Conservation (phyloP, 2,797 vertebrate genomes). For the Thunnus albacares region DNA sequence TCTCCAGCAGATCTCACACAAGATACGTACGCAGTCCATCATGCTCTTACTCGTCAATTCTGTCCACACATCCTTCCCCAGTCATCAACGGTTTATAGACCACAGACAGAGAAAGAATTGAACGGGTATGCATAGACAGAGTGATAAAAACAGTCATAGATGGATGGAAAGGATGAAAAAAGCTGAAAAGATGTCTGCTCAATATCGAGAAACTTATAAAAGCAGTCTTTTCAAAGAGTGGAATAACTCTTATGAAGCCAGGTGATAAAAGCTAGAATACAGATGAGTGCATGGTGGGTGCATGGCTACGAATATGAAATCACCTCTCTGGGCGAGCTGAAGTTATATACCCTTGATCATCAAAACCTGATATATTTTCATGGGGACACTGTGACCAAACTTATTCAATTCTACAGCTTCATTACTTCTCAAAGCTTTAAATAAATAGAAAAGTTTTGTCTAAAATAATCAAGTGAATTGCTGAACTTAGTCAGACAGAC, state of each 20-base stretch:
- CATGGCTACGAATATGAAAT: constrained; percentile 34
- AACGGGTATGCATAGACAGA: constrained; percentile 14
- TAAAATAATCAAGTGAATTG: background rate
- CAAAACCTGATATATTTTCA: background rate
- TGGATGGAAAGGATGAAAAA: constrained; percentile 13
- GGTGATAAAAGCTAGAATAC: constrained; percentile 49
- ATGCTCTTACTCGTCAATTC: background rate
- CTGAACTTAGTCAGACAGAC: background rate
- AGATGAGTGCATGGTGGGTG: constrained; percentile 15
- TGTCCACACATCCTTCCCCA: background rate
- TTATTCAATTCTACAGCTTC: background rate
- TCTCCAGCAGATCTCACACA: background rate
- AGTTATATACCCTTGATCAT: constrained; percentile 7
- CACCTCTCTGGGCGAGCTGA: background rate
- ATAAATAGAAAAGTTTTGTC: background rate
- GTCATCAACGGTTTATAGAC: background rate
- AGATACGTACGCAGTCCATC: background rate
- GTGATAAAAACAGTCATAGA: constrained; percentile 4
- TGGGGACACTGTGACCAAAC: background rate
- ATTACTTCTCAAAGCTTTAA: background rate
- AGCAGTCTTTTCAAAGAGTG: constrained; percentile 45
- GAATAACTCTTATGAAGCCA: constrained; percentile 19
- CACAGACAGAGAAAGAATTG: constrained; percentile 20
- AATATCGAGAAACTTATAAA: constrained; percentile 28
- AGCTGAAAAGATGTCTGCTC: background rate